Evolutionary conservation across 2,888 invertebrate species (phyloP).

Genomic region (Willowsia nigromaculata): DNA sequence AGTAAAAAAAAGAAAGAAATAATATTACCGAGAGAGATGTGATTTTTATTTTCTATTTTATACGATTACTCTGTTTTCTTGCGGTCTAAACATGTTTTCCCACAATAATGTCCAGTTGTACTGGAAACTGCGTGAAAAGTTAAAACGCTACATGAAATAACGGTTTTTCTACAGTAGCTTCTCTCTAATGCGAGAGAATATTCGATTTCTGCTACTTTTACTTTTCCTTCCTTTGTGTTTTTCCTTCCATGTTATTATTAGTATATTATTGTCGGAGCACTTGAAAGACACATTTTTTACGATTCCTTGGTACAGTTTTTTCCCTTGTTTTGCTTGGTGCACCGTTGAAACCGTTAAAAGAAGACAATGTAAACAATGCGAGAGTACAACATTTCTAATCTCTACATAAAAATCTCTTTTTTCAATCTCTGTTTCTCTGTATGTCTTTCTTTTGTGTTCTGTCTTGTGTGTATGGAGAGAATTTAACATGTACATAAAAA

Average conservation of each 20-base stretch:
- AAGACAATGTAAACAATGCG: slow-evolving; percentile 22
- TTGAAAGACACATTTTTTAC: slow-evolving; percentile 44
- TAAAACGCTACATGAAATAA: neutral
- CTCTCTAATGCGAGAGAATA: neutral
- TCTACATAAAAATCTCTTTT: slow-evolving; percentile 25
- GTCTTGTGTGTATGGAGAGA: too few relatives aligned
- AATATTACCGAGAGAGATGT: neutral
- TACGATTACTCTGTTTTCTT: neutral
- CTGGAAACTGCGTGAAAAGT: neutral
- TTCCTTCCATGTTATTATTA: neutral
- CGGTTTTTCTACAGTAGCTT: neutral
- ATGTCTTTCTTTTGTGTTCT: neutral
- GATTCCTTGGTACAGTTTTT: neutral
- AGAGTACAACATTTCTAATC: neutral
- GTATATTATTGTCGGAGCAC: slow-evolving; percentile 36
- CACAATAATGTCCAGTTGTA: neutral
- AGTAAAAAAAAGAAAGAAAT: neutral
- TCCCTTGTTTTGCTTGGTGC: neutral
- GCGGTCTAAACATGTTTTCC: neutral
- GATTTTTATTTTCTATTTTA: neutral
- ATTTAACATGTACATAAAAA: slow-evolving; percentile 23
- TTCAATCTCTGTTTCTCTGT: slow-evolving; percentile 3
- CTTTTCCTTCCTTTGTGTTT: neutral
- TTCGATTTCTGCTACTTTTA: neutral
- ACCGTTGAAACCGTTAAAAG: neutral